These are phyloP conservation scores for Chiloscyllium plagiosum DNA, from an alignment of 2,113 vertebrate genomes.

Conservation along the genomic window DNA sequence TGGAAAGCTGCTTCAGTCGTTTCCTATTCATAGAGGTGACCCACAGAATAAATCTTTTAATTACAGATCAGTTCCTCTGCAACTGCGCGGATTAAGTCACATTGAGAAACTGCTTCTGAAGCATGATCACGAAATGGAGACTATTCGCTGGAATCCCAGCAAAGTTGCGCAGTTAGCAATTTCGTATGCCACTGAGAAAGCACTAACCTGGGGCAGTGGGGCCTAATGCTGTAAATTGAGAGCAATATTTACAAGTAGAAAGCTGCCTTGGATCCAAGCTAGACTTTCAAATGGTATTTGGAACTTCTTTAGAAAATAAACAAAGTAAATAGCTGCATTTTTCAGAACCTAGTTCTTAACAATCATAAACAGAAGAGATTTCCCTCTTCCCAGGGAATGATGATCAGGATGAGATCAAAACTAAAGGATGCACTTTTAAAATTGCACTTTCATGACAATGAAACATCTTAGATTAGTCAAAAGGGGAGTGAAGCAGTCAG, in stretches of 20 bases:
- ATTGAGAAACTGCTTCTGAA: neutral
- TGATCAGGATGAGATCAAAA: neutral
- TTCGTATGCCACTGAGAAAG: neutral
- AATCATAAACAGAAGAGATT: neutral
- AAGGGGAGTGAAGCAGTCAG: neutral
- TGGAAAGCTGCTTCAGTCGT: neutral
- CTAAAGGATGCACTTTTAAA: neutral
- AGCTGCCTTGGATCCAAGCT: neutral
- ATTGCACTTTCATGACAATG: neutral
- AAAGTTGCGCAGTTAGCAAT: neutral
- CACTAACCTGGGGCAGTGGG: neutral
- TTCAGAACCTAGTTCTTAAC: neutral
- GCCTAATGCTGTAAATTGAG: neutral
- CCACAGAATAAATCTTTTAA: constrained; percentile 32
- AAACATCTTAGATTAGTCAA: neutral
- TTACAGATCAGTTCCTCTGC: constrained; percentile 11
- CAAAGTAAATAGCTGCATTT: neutral
- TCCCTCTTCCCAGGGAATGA: neutral
- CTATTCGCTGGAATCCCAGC: neutral
- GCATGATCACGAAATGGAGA: neutral
- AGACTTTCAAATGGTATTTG: too few species aligned
- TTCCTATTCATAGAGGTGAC: neutral
- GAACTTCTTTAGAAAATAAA: neutral
- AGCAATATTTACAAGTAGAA: neutral
- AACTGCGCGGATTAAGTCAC: neutral